A percentile compares a stretch with the other conserved stretches of the same genome.
These are phyloP conservation scores for Sceloporus undulatus DNA, from an alignment of 2,113 vertebrate species.

Conservation along the genomic window DNA sequence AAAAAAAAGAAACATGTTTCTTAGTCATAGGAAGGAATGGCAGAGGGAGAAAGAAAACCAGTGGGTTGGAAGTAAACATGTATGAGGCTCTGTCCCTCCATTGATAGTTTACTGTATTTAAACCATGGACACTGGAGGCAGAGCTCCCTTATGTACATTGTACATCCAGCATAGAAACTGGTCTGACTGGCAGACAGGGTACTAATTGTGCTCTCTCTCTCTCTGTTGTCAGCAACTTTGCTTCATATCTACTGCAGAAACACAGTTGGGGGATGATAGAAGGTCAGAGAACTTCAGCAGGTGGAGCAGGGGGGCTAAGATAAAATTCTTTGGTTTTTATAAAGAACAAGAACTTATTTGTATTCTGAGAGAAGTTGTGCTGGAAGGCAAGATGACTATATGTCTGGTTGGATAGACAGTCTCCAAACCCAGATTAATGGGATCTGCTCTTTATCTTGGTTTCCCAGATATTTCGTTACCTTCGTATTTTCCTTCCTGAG, in stretches of 20 bases:
- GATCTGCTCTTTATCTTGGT: not conserved
- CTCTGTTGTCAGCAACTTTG: not conserved
- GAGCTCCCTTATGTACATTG: not conserved
- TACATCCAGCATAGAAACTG: not conserved
- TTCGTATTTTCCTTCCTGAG: conserved; percentile 89
- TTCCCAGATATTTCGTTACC: conserved; percentile 88
- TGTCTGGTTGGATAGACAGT: not conserved
- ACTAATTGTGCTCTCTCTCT: not conserved
- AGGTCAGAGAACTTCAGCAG: not conserved
- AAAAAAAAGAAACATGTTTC: too few species aligned
- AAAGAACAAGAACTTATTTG: not conserved
- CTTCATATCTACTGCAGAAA: not conserved
- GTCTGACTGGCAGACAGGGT: not conserved
- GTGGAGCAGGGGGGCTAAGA: too few species aligned
- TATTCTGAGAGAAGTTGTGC: not conserved
- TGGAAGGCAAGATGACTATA: too few species aligned
- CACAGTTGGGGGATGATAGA: not conserved
- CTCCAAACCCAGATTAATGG: not conserved
- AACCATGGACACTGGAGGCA: not conserved
- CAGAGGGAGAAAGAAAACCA: not conserved
- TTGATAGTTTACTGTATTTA: not conserved
- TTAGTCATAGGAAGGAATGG: not conserved
- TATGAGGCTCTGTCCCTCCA: not conserved
- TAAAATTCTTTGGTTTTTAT: not conserved
- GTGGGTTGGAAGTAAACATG: not conserved